Conservation (phyloP, 2,888 invertebrate species). For the Apodemia mormo region DNA sequence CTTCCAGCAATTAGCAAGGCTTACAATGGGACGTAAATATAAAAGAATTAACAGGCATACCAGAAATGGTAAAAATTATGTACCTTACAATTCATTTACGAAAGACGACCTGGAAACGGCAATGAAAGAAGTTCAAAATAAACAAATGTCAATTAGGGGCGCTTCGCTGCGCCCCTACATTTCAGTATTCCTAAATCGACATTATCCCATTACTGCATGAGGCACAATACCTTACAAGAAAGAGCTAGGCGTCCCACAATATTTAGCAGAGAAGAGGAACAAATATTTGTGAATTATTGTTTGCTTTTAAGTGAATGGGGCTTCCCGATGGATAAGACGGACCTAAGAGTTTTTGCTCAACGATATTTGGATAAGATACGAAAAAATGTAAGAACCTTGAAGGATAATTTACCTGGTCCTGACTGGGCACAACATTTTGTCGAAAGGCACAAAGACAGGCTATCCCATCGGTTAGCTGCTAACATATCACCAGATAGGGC, state of each 20-base stretch:
- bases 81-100: neutral
- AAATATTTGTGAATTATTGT: conserved; percentile 5
- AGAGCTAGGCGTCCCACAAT: conserved; percentile 10
- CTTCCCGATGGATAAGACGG: conserved; percentile 8
- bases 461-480: conserved; percentile 3
- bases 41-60: neutral
- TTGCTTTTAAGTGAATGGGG: conserved; percentile 15
- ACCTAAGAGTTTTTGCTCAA: conserved; percentile 19
- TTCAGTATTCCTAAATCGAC: neutral
- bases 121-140: conserved; percentile 2
- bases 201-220: neutral
- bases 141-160: neutral
- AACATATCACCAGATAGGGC: neutral
- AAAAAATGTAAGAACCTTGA: conserved; percentile 18
- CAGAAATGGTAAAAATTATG: neutral
- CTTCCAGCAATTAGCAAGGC: neutral
- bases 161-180: too few relatives aligned
- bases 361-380: conserved; percentile 21
- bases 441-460: conserved; percentile 17
- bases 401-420: conserved; percentile 21
- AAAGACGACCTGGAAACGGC: neutral
- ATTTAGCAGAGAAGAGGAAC: neutral
- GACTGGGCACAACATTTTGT: conserved; percentile 20
- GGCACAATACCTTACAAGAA: conserved; percentile 20
- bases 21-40: neutral